Evolutionary conservation across 2,113 vertebrate species (phyloP).

Genomic region (Paratilapia polleni): DNA sequence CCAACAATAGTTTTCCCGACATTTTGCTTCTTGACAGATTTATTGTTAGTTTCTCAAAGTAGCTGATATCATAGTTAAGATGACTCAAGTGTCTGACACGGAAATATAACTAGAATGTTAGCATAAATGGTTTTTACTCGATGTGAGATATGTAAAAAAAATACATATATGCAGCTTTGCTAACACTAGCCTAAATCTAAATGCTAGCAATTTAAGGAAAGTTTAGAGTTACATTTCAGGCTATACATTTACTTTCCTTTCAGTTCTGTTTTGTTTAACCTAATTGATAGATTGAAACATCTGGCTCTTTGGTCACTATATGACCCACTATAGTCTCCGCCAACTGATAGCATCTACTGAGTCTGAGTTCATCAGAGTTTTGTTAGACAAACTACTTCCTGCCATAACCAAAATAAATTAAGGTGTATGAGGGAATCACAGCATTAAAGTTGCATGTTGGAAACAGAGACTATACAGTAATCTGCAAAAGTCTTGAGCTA

Average conservation of each 20-base stretch:
- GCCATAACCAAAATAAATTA: neutral
- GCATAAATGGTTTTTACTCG: neutral
- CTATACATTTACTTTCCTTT: neutral
- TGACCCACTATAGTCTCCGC: neutral
- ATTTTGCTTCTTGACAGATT: neutral
- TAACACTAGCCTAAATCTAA: neutral
- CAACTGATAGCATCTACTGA: neutral
- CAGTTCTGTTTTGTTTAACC: neutral
- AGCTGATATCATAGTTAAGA: neutral
- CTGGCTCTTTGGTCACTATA: neutral
- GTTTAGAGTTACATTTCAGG: fast-evolving
- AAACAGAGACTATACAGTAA: neutral
- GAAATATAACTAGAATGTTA: neutral
- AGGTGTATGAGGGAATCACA: neutral
- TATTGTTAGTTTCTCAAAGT: neutral
- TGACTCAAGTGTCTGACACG: neutral
- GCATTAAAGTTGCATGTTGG: neutral
- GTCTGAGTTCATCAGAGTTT: neutral
- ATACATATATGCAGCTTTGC: neutral
- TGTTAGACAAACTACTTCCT: neutral
- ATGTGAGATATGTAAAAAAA: neutral
- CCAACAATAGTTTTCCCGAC: neutral
- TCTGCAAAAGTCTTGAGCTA: neutral
- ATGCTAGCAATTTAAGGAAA: neutral
- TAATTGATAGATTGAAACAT: neutral